These are phyloP conservation scores for Dryobota labecula DNA, from an alignment of 2,888 invertebrate genomes.

Conservation along the genomic window DNA sequence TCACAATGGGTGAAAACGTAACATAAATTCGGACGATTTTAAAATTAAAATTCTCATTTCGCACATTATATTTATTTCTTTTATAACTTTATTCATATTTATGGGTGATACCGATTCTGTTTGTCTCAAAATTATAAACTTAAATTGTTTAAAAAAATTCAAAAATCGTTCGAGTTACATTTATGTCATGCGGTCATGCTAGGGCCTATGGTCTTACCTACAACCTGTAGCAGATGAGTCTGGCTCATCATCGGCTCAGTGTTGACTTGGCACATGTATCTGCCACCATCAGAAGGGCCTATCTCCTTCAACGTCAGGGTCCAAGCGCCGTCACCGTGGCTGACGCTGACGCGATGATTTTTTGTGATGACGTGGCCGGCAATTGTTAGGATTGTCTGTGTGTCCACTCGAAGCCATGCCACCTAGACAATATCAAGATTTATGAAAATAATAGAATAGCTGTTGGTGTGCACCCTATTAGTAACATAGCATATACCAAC, in stretches of 20 bases:
- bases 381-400: constrained; percentile 97
- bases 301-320: constrained; percentile 95
- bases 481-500: too few species aligned
- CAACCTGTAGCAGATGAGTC: constrained; percentile 85
- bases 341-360: constrained; percentile 96
- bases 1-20: too few species aligned
- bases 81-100: too few species aligned
- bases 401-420: constrained; percentile 97
- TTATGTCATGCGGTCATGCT: too few species aligned
- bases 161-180: too few species aligned
- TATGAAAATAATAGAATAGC: neutral
- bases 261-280: constrained; percentile 93
- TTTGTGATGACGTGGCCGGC: constrained; percentile 97
- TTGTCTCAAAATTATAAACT: too few species aligned
- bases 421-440: constrained; percentile 91
- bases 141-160: too few species aligned
- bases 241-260: constrained; percentile 89
- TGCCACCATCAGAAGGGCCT: constrained; percentile 94
- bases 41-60: too few species aligned
- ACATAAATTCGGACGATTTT: too few species aligned
- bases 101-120: too few species aligned
- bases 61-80: too few species aligned
- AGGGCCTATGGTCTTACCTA: too few species aligned
- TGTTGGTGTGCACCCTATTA: neutral
- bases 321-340: constrained; percentile 95